Percentiles rank a stretch among this genome's conserved stretches.
Evolutionary conservation across 1,140 invertebrate species (phyloP).

Genomic region (Atta colombica): DNA sequence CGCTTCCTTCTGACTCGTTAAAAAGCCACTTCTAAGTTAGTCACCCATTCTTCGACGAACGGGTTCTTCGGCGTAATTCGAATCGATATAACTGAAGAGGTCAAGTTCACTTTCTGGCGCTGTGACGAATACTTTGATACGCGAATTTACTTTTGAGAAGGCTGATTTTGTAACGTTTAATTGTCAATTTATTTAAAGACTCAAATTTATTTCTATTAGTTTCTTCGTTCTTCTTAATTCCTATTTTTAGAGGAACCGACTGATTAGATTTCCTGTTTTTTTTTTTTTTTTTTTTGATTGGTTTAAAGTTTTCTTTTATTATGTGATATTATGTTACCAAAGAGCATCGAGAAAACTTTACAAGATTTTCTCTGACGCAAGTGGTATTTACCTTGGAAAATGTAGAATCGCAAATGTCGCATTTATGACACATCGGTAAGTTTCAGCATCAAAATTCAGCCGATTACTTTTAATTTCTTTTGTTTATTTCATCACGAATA

Average conservation of each 20-base stretch:
- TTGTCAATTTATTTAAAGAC: constrained; percentile 81
- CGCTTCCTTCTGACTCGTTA: constrained; percentile 64
- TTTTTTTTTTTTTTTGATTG: constrained; percentile 78
- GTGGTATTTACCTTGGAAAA: constrained; percentile 39
- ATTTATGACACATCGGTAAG: not conserved
- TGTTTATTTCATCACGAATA: not conserved
- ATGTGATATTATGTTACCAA: constrained; percentile 87
- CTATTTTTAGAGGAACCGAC: constrained; percentile 80
- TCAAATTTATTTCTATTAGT: constrained; percentile 81
- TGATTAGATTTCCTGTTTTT: constrained; percentile 81
- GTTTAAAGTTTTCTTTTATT: constrained; percentile 83
- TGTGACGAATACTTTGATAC: constrained; percentile 84
- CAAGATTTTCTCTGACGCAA: constrained; percentile 61
- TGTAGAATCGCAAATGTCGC: not conserved
- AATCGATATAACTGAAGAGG: constrained; percentile 69
- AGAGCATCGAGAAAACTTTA: constrained; percentile 85
- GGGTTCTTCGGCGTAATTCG: constrained; percentile 49
- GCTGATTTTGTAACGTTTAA: constrained; percentile 85
- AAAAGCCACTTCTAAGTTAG: constrained; percentile 42
- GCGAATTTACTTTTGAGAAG: constrained; percentile 84
- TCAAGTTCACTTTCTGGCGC: constrained; percentile 83
- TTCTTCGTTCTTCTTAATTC: constrained; percentile 79
- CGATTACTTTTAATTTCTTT: not conserved
- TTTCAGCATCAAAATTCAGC: not conserved
- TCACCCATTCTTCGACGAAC: constrained; percentile 43